Evolutionary conservation across 2,113 vertebrate species (phyloP).

Genomic region (Tachysurus fulvidraco): DNA sequence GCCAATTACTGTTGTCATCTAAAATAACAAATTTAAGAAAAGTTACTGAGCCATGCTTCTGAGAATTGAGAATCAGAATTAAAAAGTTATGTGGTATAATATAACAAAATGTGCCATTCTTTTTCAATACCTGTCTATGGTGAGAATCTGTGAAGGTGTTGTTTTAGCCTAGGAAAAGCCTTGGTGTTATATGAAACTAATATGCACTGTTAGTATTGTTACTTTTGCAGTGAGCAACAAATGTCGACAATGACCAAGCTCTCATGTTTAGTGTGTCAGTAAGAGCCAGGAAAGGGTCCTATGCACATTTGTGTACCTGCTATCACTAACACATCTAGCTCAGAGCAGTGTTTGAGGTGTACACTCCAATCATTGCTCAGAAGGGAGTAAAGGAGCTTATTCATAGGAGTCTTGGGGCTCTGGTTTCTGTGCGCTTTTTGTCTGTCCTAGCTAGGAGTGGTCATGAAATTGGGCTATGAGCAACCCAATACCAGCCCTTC

Average conservation of each 20-base stretch:
- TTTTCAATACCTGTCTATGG: neutral
- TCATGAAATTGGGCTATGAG: slow-evolving; percentile 71
- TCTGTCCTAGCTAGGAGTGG: slow-evolving; percentile 63
- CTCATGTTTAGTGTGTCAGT: slow-evolving; percentile 42
- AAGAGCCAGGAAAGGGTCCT: slow-evolving; percentile 49
- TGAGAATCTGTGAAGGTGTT: slow-evolving; percentile 41
- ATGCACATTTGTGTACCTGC: slow-evolving; percentile 54
- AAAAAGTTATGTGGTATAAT: neutral
- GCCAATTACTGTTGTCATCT: too few species aligned
- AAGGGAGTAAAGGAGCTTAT: slow-evolving; percentile 68
- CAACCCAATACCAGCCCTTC: slow-evolving; percentile 69
- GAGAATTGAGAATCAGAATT: neutral
- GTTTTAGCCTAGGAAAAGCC: slow-evolving; percentile 53
- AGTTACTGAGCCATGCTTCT: neutral
- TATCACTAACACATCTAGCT: slow-evolving; percentile 68
- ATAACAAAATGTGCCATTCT: slow-evolving; percentile 16
- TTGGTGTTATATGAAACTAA: slow-evolving; percentile 58
- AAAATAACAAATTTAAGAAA: neutral
- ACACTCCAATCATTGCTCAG: slow-evolving; percentile 56
- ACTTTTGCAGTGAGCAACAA: slow-evolving; percentile 54
- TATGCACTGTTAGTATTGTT: slow-evolving; percentile 6
- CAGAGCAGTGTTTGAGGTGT: slow-evolving; percentile 66
- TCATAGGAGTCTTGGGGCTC: slow-evolving; percentile 67
- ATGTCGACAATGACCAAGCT: slow-evolving; percentile 59
- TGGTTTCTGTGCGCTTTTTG: slow-evolving; percentile 74